phyloP scores from a whole-genome alignment of 1,140 invertebrate genomes.

The Drosophila hydei region DNA sequence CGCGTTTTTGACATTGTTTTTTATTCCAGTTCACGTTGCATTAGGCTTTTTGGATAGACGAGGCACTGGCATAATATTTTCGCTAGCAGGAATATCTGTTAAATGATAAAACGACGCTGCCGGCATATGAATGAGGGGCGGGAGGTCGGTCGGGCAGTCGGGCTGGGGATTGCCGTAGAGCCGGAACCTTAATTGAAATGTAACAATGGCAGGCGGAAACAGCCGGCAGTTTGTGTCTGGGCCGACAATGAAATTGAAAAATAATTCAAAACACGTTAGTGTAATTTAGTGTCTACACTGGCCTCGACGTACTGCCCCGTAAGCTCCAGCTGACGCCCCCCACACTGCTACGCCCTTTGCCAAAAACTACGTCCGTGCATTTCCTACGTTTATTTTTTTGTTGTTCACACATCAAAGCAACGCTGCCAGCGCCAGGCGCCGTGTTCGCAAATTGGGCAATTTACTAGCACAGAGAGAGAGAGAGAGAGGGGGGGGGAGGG shows the following conservation, averaged over 20 bases:
- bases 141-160: neutral
- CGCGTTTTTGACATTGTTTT: neutral
- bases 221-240: slow-evolving; percentile 51
- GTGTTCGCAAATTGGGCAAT: slow-evolving; percentile 75
- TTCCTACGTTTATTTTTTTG: slow-evolving; percentile 58
- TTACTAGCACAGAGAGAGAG: slow-evolving; percentile 40
- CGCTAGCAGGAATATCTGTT: slow-evolving; percentile 68
- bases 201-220: slow-evolving; percentile 76
- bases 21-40: slow-evolving; percentile 5
- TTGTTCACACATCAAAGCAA: slow-evolving; percentile 78
- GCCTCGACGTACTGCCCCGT: slow-evolving; percentile 21
- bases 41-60: slow-evolving; percentile 59
- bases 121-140: slow-evolving; percentile 31
- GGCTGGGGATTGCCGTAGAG: neutral
- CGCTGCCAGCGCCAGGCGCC: slow-evolving; percentile 45
- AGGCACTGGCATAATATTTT: slow-evolving; percentile 64
- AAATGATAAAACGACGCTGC: slow-evolving; percentile 75
- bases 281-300: slow-evolving; percentile 76
- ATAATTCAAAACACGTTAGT: slow-evolving; percentile 83
- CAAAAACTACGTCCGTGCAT: slow-evolving; percentile 30
- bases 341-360: neutral
- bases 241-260: slow-evolving; percentile 82
- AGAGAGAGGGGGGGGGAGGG: slow-evolving; percentile 22
- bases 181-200: slow-evolving; percentile 77
- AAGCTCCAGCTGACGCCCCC: neutral